Evolutionary conservation across 2,113 vertebrate genomes (phyloP), one percentile per base, ranked within the genome.

Genomic region (Ellobius talpinus): DNA sequence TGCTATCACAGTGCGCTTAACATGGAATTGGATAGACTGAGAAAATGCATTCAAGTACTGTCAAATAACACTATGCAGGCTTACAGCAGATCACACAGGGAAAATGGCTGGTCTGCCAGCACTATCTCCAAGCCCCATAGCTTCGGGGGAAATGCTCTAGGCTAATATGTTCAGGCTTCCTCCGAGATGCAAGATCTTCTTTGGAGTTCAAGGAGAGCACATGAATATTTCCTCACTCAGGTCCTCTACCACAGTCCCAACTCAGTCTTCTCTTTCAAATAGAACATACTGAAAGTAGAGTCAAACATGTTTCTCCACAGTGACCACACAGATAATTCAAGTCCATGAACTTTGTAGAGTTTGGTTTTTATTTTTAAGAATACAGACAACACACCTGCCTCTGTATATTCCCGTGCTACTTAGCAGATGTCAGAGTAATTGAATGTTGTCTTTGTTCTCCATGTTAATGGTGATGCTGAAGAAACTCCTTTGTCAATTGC

Each of bases 371-470:
- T 55, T 77, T 47, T 39, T 55, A 39, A 55, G 36, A 91, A 55
- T 39, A 74, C 17, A 50, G 39, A 21, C 21, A 76, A 74, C 45
- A 86, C 86, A 87, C 50, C 29, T 66, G 39, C 11, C 81, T 39
- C 8, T 42, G 14, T 63, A n/a, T 82, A 61, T 55, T 93, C 77
- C 39, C 76, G 29, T 45, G 42, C 58, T 84, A 39, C 70, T 95
- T 84, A 87, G 52, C 21, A 89, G 79, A 91, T 65, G 87, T 36
- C 17, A 90, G 76, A 91, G n/a, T 92, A 89, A 68, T 33, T 93
- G 66, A 89, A 94, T 50, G 72, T 70, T 58, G 73, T 55, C 61
- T 96, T 94, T 97, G 82, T 95, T 95, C 61, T 72, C 50, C 45
- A 73, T 85, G 85, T 74, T 74, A 91, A 8, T 16, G 8, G 17